phyloP scores from a whole-genome alignment of 1,140 invertebrate species.

The Bombus huntii region DNA sequence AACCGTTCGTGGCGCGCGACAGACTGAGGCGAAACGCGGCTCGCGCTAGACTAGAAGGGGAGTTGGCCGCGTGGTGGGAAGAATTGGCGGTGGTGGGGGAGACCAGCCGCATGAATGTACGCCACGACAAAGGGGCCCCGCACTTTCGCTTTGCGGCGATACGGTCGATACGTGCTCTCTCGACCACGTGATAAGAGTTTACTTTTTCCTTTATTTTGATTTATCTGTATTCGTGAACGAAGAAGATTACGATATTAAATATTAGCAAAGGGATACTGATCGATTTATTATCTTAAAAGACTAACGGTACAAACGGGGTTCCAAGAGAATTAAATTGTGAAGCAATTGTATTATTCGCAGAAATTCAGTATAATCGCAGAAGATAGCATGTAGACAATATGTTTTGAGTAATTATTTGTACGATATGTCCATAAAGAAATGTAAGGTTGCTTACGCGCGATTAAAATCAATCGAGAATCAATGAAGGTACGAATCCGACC shows the following conservation, averaged over 20 bases:
- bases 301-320: neutral
- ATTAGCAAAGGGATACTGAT: neutral
- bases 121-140: constrained; percentile 19
- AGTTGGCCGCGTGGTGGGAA: constrained; percentile 27
- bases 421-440: neutral
- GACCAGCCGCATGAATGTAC: constrained; percentile 52
- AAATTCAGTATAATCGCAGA: neutral
- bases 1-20: constrained; percentile 72
- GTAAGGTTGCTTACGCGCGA: neutral
- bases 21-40: constrained; percentile 71
- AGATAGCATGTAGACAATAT: neutral
- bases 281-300: neutral
- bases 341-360: neutral
- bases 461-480: constrained; percentile 12
- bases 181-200: constrained; percentile 14
- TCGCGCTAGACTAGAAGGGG: constrained; percentile 50
- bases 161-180: constrained; percentile 37
- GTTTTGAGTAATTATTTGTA: neutral
- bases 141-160: neutral
- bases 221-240: neutral
- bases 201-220: neutral
- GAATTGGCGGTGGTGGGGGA: constrained; percentile 26
- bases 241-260: neutral
- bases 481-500: neutral
- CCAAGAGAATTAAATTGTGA: neutral